These are phyloP conservation scores for Agrilus mali DNA, from an alignment of 2,888 invertebrate genomes.

Conservation along the genomic window DNA sequence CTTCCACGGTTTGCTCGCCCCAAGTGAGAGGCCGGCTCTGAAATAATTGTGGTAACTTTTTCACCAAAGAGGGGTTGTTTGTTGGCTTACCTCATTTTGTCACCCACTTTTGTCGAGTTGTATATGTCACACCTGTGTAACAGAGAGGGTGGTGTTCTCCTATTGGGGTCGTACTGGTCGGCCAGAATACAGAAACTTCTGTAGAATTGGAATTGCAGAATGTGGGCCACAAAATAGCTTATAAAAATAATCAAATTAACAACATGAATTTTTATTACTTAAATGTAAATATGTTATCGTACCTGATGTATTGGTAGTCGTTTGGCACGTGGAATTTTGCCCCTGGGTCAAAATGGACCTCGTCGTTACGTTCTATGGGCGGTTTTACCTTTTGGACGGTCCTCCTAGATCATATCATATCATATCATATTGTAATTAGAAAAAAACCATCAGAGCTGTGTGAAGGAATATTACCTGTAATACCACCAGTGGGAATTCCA, in stretches of 20 bases:
- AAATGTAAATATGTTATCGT: slow-evolving; percentile 2
- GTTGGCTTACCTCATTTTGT: slow-evolving; percentile 39
- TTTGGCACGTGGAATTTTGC: slow-evolving; percentile 35
- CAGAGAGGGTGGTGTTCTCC: slow-evolving; percentile 38
- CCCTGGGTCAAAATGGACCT: slow-evolving; percentile 35
- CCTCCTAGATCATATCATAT: slow-evolving; percentile 20
- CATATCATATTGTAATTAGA: too few species aligned
- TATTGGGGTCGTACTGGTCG: slow-evolving; percentile 45
- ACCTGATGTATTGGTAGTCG: slow-evolving; percentile 33
- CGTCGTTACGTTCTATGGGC: slow-evolving; percentile 29
- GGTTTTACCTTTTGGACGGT: slow-evolving; percentile 33
- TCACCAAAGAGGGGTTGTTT: neutral
- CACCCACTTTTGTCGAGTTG: slow-evolving; percentile 52
- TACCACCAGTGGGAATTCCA: slow-evolving; percentile 36
- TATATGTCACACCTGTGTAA: slow-evolving; percentile 63
- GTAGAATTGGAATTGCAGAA: slow-evolving; percentile 66
- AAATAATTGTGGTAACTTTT: slow-evolving; percentile 11
- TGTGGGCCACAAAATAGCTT: slow-evolving; percentile 49
- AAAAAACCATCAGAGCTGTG: neutral
- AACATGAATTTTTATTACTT: neutral
- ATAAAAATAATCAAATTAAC: slow-evolving; percentile 8
- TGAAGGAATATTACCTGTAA: slow-evolving; percentile 13
- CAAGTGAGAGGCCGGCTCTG: slow-evolving; percentile 37
- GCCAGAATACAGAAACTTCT: slow-evolving; percentile 51
- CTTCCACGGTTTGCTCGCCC: slow-evolving; percentile 39